Evolutionary conservation across 1,140 invertebrate species (phyloP), one percentile per base, ranked within the genome.

Genomic region (Capitella teleta): DNA sequence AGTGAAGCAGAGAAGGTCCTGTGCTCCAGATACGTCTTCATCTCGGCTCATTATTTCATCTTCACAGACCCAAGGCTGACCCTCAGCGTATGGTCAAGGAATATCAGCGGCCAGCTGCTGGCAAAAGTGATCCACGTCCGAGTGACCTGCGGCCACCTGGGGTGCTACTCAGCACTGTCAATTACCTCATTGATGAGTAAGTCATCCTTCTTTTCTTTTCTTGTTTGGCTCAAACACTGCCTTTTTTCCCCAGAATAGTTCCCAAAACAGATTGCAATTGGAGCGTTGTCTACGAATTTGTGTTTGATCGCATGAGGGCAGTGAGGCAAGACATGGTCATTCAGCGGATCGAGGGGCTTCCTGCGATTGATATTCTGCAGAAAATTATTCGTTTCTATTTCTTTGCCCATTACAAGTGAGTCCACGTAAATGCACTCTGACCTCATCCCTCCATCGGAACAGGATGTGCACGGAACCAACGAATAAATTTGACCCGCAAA

Each of bases 261-360:
- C 21, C 42, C 18, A 5, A 26, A 16, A 24, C 23, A 18, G 42
- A 44, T 6, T 5, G 28, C 36, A 26, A 77, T 3, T 85, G 78
- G 74, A 54, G 68, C 48, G 50, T 70, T 16, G 70, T 79, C 10
- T 87, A 86, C 51, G 80, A 85, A 59, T 87, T 84, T 64, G 76
- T 86, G 28, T 81, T 82, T 57, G 84, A 87, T 68, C 76, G 85
- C 21, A 61, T 86, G 36, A 70, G 84, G 49, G 76, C 82, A 1
- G 74, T 87, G 5, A 73, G 84, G 12, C 83, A 87, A 60, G 85
- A 87, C 63, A 71, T 84, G 48, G 76, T 81, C 1, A 81, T 87
- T 36, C 85, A 87, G 64, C 74, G 77, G 54, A 66, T 81, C 0
- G 58, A 73, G 41, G 66, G 67, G 6, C 6, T 40, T 6, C 58